Evolutionary conservation across 2,888 invertebrate species (phyloP).

Genomic region (Melanophora roralis): DNA sequence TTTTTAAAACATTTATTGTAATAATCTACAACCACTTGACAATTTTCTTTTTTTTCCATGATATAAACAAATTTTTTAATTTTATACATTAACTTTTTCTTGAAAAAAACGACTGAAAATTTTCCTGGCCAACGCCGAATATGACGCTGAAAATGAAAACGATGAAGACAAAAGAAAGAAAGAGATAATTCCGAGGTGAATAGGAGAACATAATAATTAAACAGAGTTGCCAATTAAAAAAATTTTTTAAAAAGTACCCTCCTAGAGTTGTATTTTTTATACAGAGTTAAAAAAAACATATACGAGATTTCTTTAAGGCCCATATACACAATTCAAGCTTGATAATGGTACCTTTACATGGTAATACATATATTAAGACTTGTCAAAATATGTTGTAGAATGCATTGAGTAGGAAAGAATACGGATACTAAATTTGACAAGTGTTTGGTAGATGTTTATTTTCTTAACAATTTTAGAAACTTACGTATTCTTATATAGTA

Average conservation of each 20-base stretch:
- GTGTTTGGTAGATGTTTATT: no score
- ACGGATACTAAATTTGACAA: no score
- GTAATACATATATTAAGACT: no score
- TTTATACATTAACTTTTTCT: conserved; percentile 35
- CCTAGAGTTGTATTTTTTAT: conserved; percentile 3
- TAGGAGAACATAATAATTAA: conserved; percentile 32
- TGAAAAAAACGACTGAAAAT: conserved; percentile 59
- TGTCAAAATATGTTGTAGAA: no score
- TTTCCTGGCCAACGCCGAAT: conserved; percentile 62
- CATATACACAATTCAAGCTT: no score
- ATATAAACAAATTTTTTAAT: conserved; percentile 43
- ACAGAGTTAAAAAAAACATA: neutral
- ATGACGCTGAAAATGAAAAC: conserved; percentile 59
- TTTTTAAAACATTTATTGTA: conserved; percentile 22
- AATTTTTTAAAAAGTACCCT: neutral
- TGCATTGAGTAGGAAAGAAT: no score
- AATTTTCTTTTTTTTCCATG: conserved; percentile 45
- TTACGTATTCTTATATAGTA: no score
- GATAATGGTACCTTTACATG: no score
- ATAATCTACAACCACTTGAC: conserved; percentile 13
- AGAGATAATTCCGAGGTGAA: conserved; percentile 34
- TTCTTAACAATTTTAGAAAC: no score
- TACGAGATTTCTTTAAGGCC: no score
- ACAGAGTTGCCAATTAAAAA: conserved; percentile 14
- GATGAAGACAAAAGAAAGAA: conserved; percentile 51